Evolutionary conservation across 2,888 invertebrate species (phyloP).

Genomic region (Andrena minutula): DNA sequence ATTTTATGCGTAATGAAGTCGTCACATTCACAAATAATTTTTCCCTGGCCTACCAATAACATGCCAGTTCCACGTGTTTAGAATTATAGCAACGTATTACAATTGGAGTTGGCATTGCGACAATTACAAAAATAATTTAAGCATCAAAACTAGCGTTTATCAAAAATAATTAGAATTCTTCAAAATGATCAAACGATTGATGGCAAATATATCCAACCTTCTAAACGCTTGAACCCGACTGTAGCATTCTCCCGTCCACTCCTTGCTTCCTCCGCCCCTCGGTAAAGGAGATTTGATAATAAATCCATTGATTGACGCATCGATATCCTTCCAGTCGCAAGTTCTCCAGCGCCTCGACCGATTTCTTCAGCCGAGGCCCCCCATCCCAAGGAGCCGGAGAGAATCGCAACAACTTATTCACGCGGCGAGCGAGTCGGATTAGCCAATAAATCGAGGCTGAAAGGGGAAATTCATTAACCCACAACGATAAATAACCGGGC

Average conservation of each 20-base stretch:
- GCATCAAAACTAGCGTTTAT: too few relatives aligned
- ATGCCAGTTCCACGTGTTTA: too few relatives aligned
- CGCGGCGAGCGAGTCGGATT: slow-evolving; percentile 60
- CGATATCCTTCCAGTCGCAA: slow-evolving; percentile 27
- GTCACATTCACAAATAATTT: too few relatives aligned
- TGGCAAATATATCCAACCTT: background rate
- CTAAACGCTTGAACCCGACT: slow-evolving; percentile 32
- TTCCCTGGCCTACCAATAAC: too few relatives aligned
- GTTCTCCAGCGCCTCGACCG: background rate
- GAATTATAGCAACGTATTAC: too few relatives aligned
- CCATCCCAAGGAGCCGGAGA: background rate
- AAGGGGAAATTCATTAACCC: slow-evolving; percentile 82
- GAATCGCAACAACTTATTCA: slow-evolving; percentile 53
- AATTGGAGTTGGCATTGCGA: too few relatives aligned
- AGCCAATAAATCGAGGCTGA: slow-evolving; percentile 80
- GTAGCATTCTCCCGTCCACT: background rate
- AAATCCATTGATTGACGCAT: slow-evolving; percentile 30
- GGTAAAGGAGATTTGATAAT: slow-evolving; percentile 44
- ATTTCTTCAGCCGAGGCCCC: slow-evolving; percentile 25
- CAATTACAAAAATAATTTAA: too few relatives aligned
- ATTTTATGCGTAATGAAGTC: too few relatives aligned
- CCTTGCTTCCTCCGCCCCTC: slow-evolving; percentile 34
- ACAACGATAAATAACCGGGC: slow-evolving; percentile 81
- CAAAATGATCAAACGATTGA: too few relatives aligned
- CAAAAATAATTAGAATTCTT: too few relatives aligned